phyloP scores from a whole-genome alignment of 2,113 vertebrate species.

The Polypterus bichir region DNA sequence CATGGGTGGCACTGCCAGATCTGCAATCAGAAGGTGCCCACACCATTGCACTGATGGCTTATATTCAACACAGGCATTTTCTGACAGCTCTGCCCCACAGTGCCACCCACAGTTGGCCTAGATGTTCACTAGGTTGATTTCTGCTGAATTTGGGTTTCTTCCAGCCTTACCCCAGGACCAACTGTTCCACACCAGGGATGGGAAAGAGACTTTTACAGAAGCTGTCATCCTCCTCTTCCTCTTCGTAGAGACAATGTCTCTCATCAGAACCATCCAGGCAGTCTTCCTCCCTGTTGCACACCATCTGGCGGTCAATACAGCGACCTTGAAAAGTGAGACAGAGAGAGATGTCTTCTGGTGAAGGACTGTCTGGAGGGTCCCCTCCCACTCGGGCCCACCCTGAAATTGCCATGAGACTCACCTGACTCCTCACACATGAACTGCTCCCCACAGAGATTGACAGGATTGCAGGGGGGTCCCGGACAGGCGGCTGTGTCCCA shows the following conservation, averaged over 20 bases:
- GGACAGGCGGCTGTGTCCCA: constrained; percentile 58
- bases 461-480: constrained; percentile 32
- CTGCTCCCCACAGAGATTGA: constrained; percentile 54
- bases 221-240: constrained; percentile 21
- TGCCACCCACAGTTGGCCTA: no score
- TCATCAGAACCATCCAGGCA: constrained; percentile 73
- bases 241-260: constrained; percentile 37
- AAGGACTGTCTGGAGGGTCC: background rate
- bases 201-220: constrained; percentile 52
- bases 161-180: constrained; percentile 56
- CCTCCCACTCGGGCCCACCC: background rate
- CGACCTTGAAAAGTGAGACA: constrained; percentile 47
- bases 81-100: background rate
- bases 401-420: constrained; percentile 26
- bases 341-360: no score
- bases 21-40: background rate
- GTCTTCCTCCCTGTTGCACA: constrained; percentile 73
- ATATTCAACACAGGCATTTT: background rate
- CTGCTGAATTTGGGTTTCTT: background rate
- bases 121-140: background rate
- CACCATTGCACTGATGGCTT: background rate
- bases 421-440: constrained; percentile 66
- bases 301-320: constrained; percentile 64
- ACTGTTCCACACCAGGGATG: constrained; percentile 61
- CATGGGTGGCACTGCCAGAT: background rate